Base-by-base conservation (phyloP, 2,797 vertebrate species). In the Cryptoprocta ferox region DNA sequence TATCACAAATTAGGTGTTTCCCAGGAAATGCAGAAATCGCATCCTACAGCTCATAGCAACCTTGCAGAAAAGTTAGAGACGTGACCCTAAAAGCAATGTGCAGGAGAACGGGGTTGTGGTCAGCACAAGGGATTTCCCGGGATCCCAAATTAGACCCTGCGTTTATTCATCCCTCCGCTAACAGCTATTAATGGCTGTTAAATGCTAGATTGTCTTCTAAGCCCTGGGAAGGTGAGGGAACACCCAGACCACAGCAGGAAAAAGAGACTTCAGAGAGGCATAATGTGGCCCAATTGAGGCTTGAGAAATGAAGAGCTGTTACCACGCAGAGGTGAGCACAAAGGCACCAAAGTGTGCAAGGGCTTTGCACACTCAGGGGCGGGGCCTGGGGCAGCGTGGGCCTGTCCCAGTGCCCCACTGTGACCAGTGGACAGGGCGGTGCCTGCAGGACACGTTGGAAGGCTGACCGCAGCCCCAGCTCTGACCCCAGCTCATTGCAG, bases 201-300 rank as follows among this genome's bases (percentile, higher is more conserved):
- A 35, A 28, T 2, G 4, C 26, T 13, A 5, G 2, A 0, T 11
- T 19, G 15, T 42, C 45, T 39, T 75, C 85, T 9, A 32, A 30
- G 11, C 63, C 63, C 14, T 5, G 53, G 78, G n/a, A 81, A 50
- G 30, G 35, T 3, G 4, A 6, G 3, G 12, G 0, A 28, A 15
- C 3, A n/a, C n/a, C n/a, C n/a, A 4, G 2, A n/a, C 48, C 68
- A 12, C 35, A 59, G 32, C 18, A 63, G 28, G 26, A 32, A 28
- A 19, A 56, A 28, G 56, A 14, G 24, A 32, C n/a, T 32, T 81
- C n/a, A 53, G 82, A 88, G 59, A 68, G 5, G 14, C 0, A 0
- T 24, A 1, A 2, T 0, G 0, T 32, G 37, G 18, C 26, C 2
- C 10, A 1, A 4, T 35, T 3, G 1, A 13, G 1, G 4, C 35